Evolutionary conservation across 2,797 vertebrate genomes (phyloP).

Genomic region (Hippocampus kuda): DNA sequence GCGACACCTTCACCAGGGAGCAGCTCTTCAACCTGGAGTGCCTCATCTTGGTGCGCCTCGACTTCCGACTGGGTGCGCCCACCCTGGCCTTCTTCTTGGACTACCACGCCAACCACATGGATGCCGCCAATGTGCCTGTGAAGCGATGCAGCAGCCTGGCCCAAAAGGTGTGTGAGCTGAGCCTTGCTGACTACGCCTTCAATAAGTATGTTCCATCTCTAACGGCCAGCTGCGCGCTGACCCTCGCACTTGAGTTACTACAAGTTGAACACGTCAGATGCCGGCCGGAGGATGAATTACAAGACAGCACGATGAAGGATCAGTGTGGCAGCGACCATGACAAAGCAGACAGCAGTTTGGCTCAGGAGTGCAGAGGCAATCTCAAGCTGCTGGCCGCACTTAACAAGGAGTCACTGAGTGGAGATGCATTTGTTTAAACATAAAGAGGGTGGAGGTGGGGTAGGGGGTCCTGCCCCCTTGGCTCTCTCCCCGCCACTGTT

Average conservation of each 20-base stretch:
- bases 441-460: no score
- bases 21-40: conserved; percentile 90
- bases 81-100: conserved; percentile 86
- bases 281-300: conserved; percentile 6
- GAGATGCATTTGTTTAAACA: no score
- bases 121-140: conserved; percentile 3
- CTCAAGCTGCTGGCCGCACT: conserved; percentile 77
- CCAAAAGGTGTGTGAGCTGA: conserved; percentile 75
- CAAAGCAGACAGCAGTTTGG: conserved; percentile 14
- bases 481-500: no score
- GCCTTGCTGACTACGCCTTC: conserved; percentile 86
- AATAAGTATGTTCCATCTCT: conserved; percentile 77
- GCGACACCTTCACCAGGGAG: conserved; percentile 75
- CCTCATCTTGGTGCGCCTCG: conserved; percentile 77
- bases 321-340: not conserved
- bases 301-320: conserved; percentile 15
- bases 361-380: conserved; percentile 72
- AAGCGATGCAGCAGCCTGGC: conserved; percentile 64
- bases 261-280: conserved; percentile 2
- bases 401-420: conserved; percentile 66
- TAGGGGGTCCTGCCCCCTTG: no score
- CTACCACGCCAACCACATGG: conserved; percentile 63
- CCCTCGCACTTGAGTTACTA: conserved; percentile 69
- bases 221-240: conserved; percentile 74
- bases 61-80: conserved; percentile 75